These are phyloP conservation scores for Lasius fuliginosus DNA, from an alignment of 2,888 invertebrate species.

Conservation along the genomic window DNA sequence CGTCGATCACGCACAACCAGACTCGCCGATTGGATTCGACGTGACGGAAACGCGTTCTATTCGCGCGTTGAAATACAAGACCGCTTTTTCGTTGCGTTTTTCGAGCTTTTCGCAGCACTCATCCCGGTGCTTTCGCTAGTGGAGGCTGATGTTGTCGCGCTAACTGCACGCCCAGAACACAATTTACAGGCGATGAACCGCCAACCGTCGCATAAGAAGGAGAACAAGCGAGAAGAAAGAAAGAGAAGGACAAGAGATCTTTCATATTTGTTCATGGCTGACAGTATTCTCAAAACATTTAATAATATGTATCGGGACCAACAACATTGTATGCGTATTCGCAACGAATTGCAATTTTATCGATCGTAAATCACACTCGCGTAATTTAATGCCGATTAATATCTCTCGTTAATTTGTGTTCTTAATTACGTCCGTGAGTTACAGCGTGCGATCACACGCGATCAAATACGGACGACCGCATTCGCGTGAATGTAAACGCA, in stretches of 20 bases:
- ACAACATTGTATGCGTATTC: conserved; percentile 18
- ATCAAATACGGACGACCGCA: conserved; percentile 20
- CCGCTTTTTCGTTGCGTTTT: conserved; percentile 56
- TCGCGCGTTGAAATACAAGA: conserved; percentile 43
- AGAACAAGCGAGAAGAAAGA: neutral
- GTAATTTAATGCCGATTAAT: conserved; percentile 35
- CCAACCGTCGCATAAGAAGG: conserved; percentile 62
- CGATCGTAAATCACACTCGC: conserved; percentile 36
- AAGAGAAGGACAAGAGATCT: conserved; percentile 30
- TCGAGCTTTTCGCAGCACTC: conserved; percentile 50
- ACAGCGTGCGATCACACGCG: conserved; percentile 11
- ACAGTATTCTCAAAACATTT: conserved; percentile 42
- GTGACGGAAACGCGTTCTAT: conserved; percentile 21
- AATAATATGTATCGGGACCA: conserved; percentile 28
- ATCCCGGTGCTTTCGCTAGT: conserved; percentile 1
- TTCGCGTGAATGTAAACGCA: neutral
- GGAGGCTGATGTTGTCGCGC: conserved; percentile 58
- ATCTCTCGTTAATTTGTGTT: conserved; percentile 50
- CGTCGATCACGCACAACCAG: neutral
- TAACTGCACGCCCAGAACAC: conserved; percentile 78
- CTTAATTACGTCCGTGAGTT: conserved; percentile 33
- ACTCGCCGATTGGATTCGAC: conserved; percentile 19
- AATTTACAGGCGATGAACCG: conserved; percentile 79
- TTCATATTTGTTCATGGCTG: conserved; percentile 21
- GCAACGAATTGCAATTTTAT: conserved; percentile 39